A percentile compares a stretch with the other conserved stretches of the same genome.
Conservation (phyloP, 1,140 invertebrate genomes). For the Drosophila nigromelanica region DNA sequence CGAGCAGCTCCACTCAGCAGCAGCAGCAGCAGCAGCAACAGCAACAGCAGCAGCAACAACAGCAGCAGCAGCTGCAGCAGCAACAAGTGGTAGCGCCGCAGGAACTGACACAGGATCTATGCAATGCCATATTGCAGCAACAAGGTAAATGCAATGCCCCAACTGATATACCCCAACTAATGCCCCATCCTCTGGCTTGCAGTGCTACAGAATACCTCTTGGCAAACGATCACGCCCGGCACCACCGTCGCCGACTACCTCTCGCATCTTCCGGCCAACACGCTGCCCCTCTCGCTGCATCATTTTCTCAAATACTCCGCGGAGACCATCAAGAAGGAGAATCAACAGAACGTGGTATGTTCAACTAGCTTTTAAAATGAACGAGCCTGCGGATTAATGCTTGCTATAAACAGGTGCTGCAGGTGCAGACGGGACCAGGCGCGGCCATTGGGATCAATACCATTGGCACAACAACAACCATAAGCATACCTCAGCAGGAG, state of each 20-base stretch:
- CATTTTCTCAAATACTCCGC: slow-evolving; percentile 93
- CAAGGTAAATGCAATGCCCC: slow-evolving; percentile 55
- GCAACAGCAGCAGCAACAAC: slow-evolving; percentile 28
- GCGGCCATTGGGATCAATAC: slow-evolving; percentile 80
- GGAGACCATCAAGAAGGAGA: slow-evolving; percentile 90
- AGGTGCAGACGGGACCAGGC: slow-evolving; percentile 81
- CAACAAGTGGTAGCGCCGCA: slow-evolving; percentile 74
- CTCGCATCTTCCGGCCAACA: slow-evolving; percentile 89
- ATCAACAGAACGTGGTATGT: slow-evolving; percentile 83
- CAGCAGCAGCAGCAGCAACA: slow-evolving; percentile 49
- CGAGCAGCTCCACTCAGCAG: slow-evolving; percentile 49
- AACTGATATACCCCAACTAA: background rate
- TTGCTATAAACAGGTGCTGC: slow-evolving; percentile 55
- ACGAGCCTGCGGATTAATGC: too few species aligned
- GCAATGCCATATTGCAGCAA: slow-evolving; percentile 83
- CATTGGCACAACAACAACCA: slow-evolving; percentile 78
- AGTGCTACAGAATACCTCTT: slow-evolving; percentile 85
- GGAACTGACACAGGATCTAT: slow-evolving; percentile 81
- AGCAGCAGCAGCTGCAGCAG: slow-evolving; percentile 60
- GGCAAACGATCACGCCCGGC: slow-evolving; percentile 91
- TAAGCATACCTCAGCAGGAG: slow-evolving; percentile 80
- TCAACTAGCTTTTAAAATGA: background rate
- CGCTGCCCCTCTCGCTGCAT: slow-evolving; percentile 90
- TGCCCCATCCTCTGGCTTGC: background rate
- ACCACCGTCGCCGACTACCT: slow-evolving; percentile 93